A percentile compares a stretch with the other conserved stretches of the same genome.
Conservation (phyloP, 2,797 vertebrate species). For the Galagoides demidoff region DNA sequence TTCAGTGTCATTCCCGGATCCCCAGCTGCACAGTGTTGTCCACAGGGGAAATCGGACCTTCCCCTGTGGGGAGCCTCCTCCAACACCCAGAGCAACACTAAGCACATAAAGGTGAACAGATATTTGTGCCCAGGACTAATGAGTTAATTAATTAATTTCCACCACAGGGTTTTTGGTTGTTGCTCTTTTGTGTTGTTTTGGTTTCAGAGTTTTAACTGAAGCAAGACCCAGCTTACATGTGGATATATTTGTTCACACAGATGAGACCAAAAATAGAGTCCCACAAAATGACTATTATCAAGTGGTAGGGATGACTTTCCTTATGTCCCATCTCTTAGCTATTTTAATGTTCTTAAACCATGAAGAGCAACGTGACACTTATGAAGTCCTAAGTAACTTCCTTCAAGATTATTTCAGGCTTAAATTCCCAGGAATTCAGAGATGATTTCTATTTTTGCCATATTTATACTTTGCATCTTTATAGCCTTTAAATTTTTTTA, state of each 20-base stretch:
- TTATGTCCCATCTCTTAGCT: constrained; percentile 59
- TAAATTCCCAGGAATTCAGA: constrained; percentile 68
- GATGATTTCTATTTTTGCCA: constrained; percentile 70
- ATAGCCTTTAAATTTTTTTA: constrained; percentile 25
- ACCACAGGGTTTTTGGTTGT: background rate
- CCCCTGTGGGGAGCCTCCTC: background rate
- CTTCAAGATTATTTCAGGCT: constrained; percentile 75
- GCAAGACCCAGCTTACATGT: background rate
- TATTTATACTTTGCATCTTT: constrained; percentile 62
- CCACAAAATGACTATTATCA: constrained; percentile 39
- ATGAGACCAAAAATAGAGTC: constrained; percentile 54
- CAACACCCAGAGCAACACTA: background rate
- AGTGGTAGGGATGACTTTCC: constrained; percentile 41
- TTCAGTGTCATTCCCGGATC: constrained; percentile 41
- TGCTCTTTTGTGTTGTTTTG: background rate
- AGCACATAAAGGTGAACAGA: background rate
- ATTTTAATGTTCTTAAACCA: constrained; percentile 57
- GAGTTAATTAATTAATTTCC: constrained; percentile 22
- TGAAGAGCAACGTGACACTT: constrained; percentile 69
- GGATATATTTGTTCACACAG: constrained; percentile 27
- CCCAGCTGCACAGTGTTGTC: constrained; percentile 35
- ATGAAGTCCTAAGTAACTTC: constrained; percentile 62
- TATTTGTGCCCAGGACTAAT: background rate
- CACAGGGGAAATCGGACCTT: constrained; percentile 8
- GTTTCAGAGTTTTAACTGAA: constrained; percentile 23